A percentile compares a stretch with the other conserved stretches of the same genome.
phyloP scores from a whole-genome alignment of 2,888 invertebrate genomes.

The Megastigmus dorsalis region DNA sequence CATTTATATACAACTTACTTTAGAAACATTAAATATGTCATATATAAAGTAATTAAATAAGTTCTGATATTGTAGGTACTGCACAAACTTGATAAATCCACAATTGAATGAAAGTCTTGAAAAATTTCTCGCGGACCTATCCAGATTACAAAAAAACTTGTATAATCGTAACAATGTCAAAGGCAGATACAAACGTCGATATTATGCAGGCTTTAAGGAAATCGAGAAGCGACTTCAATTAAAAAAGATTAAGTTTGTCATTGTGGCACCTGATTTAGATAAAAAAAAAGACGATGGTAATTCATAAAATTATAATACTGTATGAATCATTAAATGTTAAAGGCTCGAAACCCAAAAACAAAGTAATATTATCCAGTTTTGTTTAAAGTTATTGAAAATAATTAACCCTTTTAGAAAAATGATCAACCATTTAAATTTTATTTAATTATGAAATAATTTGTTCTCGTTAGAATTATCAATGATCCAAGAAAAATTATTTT shows the following conservation, averaged over 20 bases:
- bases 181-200: constrained; percentile 62
- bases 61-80: constrained; percentile 61
- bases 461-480: no score
- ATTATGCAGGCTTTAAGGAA: constrained; percentile 65
- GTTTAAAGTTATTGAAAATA: no score
- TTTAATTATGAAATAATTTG: no score
- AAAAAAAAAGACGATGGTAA: constrained; percentile 62
- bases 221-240: constrained; percentile 60
- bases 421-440: not conserved
- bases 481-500: no score
- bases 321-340: not conserved
- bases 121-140: constrained; percentile 61
- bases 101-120: constrained; percentile 59
- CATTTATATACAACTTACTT: no score
- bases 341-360: not conserved
- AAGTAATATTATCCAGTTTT: not conserved
- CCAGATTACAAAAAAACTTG: constrained; percentile 62
- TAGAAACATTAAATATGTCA: no score
- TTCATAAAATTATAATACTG: not conserved
- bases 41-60: not conserved
- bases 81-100: constrained; percentile 62
- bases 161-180: constrained; percentile 62
- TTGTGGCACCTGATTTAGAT: constrained; percentile 66
- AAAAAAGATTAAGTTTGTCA: constrained; percentile 64
- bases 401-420: no score